These are phyloP conservation scores for Geothlypis trichas DNA, from an alignment of 2,113 vertebrate species.

Conservation along the genomic window DNA sequence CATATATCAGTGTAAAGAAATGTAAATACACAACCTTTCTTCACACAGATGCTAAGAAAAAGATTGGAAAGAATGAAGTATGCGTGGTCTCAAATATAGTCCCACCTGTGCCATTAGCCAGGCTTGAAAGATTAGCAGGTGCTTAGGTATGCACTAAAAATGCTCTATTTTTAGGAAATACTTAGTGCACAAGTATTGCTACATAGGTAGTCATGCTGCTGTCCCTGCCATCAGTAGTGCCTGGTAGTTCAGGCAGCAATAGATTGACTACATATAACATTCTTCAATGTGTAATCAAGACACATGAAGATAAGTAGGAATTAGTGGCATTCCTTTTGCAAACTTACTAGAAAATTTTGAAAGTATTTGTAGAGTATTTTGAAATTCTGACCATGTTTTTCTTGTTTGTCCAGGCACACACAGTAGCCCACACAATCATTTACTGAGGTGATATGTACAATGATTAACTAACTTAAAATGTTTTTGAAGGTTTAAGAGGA, in stretches of 20 bases:
- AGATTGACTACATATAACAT: background rate
- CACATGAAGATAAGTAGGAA: background rate
- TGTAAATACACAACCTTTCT: background rate
- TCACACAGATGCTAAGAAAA: background rate
- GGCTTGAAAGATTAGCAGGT: background rate
- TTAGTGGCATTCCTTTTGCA: background rate
- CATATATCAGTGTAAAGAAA: background rate
- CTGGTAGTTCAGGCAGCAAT: background rate
- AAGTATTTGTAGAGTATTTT: background rate
- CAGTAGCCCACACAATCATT: slow-evolving; percentile 11
- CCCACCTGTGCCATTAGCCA: background rate
- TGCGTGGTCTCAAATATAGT: background rate
- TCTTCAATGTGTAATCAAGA: background rate
- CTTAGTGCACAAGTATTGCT: background rate
- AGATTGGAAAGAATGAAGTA: background rate
- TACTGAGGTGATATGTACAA: background rate
- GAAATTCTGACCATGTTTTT: background rate
- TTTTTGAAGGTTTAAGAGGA: slow-evolving; percentile 88
- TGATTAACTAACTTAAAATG: slow-evolving; percentile 39
- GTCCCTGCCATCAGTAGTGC: background rate
- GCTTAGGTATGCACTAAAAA: background rate
- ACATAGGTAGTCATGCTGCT: background rate
- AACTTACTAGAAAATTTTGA: background rate
- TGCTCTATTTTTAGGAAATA: background rate
- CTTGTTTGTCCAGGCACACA: slow-evolving; percentile 3